Percentiles rank a stretch among this genome's conserved stretches.
Evolutionary conservation across 2,797 vertebrate species (phyloP).

Genomic region (Myripristis jacobus): DNA sequence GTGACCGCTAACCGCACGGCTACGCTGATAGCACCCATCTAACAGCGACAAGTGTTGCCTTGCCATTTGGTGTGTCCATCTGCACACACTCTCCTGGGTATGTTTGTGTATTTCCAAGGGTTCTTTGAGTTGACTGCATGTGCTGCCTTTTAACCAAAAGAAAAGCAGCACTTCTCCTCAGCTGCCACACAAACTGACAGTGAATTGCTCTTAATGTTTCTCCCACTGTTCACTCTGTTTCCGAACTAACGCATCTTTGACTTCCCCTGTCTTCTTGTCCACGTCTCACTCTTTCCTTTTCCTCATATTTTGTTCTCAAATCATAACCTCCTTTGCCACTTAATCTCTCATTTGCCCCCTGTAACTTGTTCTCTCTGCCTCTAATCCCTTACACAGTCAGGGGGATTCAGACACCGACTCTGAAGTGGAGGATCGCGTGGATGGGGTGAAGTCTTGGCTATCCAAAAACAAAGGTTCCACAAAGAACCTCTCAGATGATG

Average conservation of each 20-base stretch:
- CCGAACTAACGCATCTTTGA: slow-evolving; percentile 19
- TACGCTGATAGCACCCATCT: slow-evolving; percentile 21
- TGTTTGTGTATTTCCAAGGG: slow-evolving; percentile 45
- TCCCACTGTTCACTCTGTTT: slow-evolving; percentile 7
- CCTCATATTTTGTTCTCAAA: background rate
- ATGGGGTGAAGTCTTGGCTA: slow-evolving; percentile 97
- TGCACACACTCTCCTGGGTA: slow-evolving; percentile 8
- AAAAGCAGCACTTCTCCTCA: slow-evolving; percentile 25
- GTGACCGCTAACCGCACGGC: slow-evolving; percentile 44
- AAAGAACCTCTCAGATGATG: slow-evolving; percentile 93
- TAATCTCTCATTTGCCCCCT: slow-evolving; percentile 10
- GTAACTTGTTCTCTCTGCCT: slow-evolving; percentile 49
- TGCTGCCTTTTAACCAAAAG: slow-evolving; percentile 35
- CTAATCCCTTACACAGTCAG: slow-evolving; percentile 79
- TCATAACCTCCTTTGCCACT: background rate
- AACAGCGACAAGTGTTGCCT: slow-evolving; percentile 49
- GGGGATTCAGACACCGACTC: slow-evolving; percentile 94
- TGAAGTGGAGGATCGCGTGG: slow-evolving; percentile 92
- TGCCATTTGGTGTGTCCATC: slow-evolving; percentile 20
- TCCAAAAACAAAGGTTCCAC: slow-evolving; percentile 95
- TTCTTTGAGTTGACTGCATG: slow-evolving; percentile 67
- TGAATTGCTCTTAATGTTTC: background rate
- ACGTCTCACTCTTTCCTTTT: background rate
- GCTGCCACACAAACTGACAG: slow-evolving; percentile 27
- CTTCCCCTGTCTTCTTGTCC: background rate